Base-by-base conservation (phyloP, 1,140 invertebrate genomes). In the Oryzaephilus surinamensis region DNA sequence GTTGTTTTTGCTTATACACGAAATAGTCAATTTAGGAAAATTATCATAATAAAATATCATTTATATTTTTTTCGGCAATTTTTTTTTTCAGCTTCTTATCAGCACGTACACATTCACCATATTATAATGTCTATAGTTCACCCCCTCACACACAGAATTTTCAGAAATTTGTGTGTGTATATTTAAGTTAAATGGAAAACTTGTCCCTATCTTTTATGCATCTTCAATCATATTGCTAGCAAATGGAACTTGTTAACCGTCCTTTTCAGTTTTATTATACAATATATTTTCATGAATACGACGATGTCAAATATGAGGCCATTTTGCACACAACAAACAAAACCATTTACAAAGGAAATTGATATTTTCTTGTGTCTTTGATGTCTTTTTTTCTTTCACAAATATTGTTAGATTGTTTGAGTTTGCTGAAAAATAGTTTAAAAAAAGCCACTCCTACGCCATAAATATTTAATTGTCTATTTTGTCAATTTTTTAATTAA, bases 161-260 rank as follows among this genome's bases (percentile, higher is more conserved):
- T n/a, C n/a, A n/a, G n/a, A n/a, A n/a, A n/a, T n/a, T n/a, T n/a
- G n/a, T n/a, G n/a, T n/a, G n/a, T n/a, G n/a, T n/a, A n/a, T n/a
- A n/a, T n/a, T n/a, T n/a, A n/a, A n/a, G n/a, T n/a, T n/a, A n/a
- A n/a, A n/a, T n/a, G n/a, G 6, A 10, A 21, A 21, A 21, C 6
- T 21, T 21, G 20, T 21, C 27, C 20, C 30, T 44, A 44, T 44
- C 42, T 44, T 32, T 43, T 38, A 38, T 44, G 36, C 36, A 38
- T 44, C 42, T 38, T 34, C 42, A 44, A 44, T 44, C 42, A 44
- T 29, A 34, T 17, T 10, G 6, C 6, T 6, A 21, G 30, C 29
- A 38, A 44, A 33, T 32, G 34, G 41, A 34, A 34, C 30, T 34
- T 34, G 38, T 41, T 41, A 38, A 31, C 24, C 18, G 32, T 17